phyloP scores from a whole-genome alignment of 2,797 vertebrate species.

The Micropoecilia bifurca region DNA sequence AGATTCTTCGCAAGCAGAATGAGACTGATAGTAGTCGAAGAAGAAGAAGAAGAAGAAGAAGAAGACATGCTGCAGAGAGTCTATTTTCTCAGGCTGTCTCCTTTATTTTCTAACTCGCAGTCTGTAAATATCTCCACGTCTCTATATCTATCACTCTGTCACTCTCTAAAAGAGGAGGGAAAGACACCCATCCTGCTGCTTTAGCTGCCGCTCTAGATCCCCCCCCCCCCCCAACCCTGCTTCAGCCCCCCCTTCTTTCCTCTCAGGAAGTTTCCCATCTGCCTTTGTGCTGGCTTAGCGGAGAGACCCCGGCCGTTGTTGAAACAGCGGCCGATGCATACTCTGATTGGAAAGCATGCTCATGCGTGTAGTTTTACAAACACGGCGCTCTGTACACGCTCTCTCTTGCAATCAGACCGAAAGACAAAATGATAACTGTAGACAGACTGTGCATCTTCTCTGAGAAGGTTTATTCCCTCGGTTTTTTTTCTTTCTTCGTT shows the following conservation, averaged over 20 bases:
- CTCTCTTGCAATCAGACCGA: slow-evolving; percentile 4
- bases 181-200: slow-evolving; percentile 80
- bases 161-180: slow-evolving; percentile 71
- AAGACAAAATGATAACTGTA: slow-evolving; percentile 24
- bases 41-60: slow-evolving; percentile 24
- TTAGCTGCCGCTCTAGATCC: slow-evolving; percentile 72
- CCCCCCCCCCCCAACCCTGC: slow-evolving; percentile 17
- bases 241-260: slow-evolving; percentile 61
- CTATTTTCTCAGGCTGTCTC: slow-evolving; percentile 63
- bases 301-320: slow-evolving; percentile 71
- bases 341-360: slow-evolving; percentile 73
- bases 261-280: slow-evolving; percentile 85
- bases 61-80: slow-evolving; percentile 25
- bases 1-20: slow-evolving; percentile 61
- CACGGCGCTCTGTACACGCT: slow-evolving; percentile 43
- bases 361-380: slow-evolving; percentile 66
- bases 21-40: slow-evolving; percentile 14
- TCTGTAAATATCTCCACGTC: slow-evolving; percentile 64
- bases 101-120: slow-evolving; percentile 53
- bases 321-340: slow-evolving; percentile 76
- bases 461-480: slow-evolving; percentile 9
- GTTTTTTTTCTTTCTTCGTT: slow-evolving; percentile 35
- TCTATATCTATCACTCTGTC: slow-evolving; percentile 71
- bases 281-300: slow-evolving; percentile 78
- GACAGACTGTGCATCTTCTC: background rate